Conservation (phyloP, 2,113 vertebrate species). For the Agapornis roseicollis region DNA sequence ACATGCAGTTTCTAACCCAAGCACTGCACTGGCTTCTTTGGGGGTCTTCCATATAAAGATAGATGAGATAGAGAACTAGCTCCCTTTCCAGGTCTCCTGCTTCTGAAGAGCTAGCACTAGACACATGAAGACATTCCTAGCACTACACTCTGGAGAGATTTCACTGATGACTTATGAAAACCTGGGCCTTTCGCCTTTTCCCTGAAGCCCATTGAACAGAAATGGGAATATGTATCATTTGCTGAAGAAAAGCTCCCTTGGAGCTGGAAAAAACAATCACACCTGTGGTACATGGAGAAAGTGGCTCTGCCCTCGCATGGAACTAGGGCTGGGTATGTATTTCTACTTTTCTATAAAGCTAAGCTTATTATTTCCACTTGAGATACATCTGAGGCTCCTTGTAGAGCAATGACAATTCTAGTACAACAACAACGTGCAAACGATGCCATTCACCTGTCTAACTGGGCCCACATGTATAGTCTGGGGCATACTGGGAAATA, state of each 20-base stretch:
- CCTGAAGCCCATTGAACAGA: not conserved
- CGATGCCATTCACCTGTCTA: slow-evolving; percentile 19
- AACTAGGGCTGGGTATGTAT: not conserved
- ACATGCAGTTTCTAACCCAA: accelerated
- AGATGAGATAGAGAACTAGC: not conserved
- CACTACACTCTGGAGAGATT: not conserved
- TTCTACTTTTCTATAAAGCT: not conserved
- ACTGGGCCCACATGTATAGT: not conserved
- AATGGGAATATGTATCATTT: not conserved
- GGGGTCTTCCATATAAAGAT: not conserved
- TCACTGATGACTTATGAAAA: not conserved
- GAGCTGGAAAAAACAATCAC: slow-evolving; percentile 6
- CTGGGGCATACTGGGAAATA: slow-evolving; percentile 52
- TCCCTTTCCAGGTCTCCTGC: not conserved
- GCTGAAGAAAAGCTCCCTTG: not conserved
- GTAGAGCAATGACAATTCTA: slow-evolving; percentile 20
- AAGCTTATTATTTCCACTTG: slow-evolving; percentile 8
- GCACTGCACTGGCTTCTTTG: not conserved
- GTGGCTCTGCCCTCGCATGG: not conserved
- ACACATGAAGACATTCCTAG: not conserved
- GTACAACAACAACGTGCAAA: not conserved
- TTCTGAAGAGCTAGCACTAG: not conserved
- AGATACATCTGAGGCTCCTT: slow-evolving; percentile 25
- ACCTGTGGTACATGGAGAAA: not conserved
- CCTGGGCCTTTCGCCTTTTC: not conserved